Evolutionary conservation across 2,113 vertebrate species (phyloP), one percentile per base, ranked within the genome.

Genomic region (Tetrax tetrax): DNA sequence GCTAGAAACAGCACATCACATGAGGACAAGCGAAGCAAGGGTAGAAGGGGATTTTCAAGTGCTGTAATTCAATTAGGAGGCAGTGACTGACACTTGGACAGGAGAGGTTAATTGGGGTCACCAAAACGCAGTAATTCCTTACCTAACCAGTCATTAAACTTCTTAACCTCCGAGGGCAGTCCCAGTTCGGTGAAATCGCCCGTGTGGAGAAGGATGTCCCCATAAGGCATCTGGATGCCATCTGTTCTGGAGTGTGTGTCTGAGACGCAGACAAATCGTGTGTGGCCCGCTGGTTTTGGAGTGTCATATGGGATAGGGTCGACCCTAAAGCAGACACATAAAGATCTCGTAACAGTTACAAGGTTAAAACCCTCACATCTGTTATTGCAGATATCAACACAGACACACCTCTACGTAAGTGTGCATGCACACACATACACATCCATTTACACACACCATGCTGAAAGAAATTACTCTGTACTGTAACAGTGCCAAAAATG

Each of bases 121-220:
- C 95, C 96, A 96, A 97, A 98, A 98, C 69, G 96, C 97, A 98
- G 98, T 98, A 98, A 98, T 98, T 98, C 98, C 98, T 99, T 99
- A 99, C 99, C 99, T 99, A 99, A 99, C 99, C 99, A 99, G 98
- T 99, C 99, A 99, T 99, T 99, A 98, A 99, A 99, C 99, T 99
- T 99, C 99, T 99, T 99, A 97, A 99, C 99, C 99, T 99, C 99
- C 37, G 99, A 99, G 97, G 99, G 99, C 97, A 99, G 98, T 96
- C 99, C 99, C 98, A 99, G 99, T 97, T 99, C 99, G 74, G 99
- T 99, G 98, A 99, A 99, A 98, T 99, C 99, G 89, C 99, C 99
- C 91, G 98, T 99, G 98, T 99, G 99, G 87, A 99, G 98, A 90
- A 99, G 98, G 98, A 99, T 99, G 97, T 99, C 99, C 96, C 99